Evolutionary conservation across 2,797 vertebrate genomes (phyloP).

Genomic region (Spinus olivaceus): DNA sequence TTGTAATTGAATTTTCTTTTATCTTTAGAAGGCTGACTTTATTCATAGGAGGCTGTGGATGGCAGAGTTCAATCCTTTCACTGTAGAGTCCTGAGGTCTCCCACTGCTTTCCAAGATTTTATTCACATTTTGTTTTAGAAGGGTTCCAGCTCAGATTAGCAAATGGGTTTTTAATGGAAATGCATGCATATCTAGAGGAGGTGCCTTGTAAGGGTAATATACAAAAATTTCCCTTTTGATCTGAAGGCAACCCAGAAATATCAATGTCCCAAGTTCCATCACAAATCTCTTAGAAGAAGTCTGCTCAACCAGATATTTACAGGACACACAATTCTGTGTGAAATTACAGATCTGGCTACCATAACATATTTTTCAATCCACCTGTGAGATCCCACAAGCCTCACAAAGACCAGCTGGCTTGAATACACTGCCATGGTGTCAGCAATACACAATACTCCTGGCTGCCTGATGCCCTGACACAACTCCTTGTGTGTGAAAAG

Average conservation of each 20-base stretch:
- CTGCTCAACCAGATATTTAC: not conserved
- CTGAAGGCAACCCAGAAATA: not conserved
- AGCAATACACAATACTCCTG: not conserved
- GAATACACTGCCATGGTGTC: not conserved
- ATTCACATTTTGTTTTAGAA: not conserved
- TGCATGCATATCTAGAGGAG: not conserved
- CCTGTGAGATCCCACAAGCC: not conserved
- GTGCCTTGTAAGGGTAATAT: not conserved
- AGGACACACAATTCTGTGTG: not conserved
- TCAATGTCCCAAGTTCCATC: not conserved
- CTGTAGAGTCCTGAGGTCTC: not conserved
- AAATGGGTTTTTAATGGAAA: not conserved
- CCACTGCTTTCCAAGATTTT: not conserved
- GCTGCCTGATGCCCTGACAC: not conserved
- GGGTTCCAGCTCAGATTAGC: not conserved
- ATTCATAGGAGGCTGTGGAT: slow-evolving; percentile 2
- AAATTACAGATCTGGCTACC: not conserved
- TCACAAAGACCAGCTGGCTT: not conserved
- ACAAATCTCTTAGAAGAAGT: not conserved
- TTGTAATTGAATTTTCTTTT: slow-evolving; percentile 49
- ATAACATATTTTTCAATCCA: not conserved
- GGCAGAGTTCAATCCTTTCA: slow-evolving; percentile 9
- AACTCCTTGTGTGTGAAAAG: not conserved
- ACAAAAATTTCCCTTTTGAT: not conserved
- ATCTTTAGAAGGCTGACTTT: slow-evolving; percentile 26